phyloP scores from a whole-genome alignment of 2,113 vertebrate genomes.

The Microcebus griseorufus region DNA sequence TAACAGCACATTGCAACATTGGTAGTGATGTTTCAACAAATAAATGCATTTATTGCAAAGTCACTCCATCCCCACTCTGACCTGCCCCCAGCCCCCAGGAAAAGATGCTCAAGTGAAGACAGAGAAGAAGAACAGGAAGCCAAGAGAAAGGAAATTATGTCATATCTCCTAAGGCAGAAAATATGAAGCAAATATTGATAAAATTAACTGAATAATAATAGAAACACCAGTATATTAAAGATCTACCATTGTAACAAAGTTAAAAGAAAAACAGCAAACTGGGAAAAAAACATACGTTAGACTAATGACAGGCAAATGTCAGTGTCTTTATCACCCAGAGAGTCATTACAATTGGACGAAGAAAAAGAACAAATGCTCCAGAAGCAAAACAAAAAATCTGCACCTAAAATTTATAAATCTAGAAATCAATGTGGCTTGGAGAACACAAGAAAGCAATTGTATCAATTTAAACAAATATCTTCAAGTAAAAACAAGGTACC shows the following conservation, averaged over 20 bases:
- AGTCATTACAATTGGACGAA: neutral
- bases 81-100: fast-evolving
- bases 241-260: neutral
- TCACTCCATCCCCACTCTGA: neutral
- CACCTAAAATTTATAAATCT: neutral
- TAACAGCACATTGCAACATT: neutral
- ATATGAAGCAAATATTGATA: neutral
- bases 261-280: neutral
- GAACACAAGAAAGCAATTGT: neutral
- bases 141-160: neutral
- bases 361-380: neutral
- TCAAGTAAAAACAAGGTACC: neutral
- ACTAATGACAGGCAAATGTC: neutral
- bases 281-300: neutral
- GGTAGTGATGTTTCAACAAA: neutral
- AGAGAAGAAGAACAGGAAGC: neutral
- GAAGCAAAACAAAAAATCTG: neutral
- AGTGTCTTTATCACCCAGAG: neutral
- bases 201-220: neutral
- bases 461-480: neutral
- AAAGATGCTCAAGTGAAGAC: neutral
- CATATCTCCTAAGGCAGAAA: neutral
- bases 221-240: neutral
- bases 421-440: neutral
- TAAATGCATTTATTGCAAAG: neutral